phyloP scores from a whole-genome alignment of 2,797 vertebrate species.

The Threskiornis aethiopicus region DNA sequence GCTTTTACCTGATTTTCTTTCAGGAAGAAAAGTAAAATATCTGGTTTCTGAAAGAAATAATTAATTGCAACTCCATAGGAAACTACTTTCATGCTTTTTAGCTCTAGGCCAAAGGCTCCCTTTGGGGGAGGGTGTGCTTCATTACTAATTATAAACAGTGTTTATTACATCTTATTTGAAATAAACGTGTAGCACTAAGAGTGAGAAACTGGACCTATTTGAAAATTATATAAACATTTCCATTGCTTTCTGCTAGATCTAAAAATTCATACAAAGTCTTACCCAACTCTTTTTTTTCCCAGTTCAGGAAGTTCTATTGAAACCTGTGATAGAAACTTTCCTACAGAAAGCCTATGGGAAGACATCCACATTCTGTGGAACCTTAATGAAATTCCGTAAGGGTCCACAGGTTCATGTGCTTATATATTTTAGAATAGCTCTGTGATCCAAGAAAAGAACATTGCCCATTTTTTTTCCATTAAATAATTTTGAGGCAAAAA shows the following conservation, averaged over 20 bases:
- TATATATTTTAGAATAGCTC: background rate
- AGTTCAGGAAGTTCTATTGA: background rate
- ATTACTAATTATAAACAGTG: background rate
- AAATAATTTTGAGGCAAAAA: background rate
- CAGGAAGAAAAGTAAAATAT: background rate
- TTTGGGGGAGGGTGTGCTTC: background rate
- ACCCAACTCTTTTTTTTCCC: background rate
- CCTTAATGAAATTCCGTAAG: background rate
- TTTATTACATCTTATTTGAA: background rate
- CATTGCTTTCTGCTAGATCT: background rate
- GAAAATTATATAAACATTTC: background rate
- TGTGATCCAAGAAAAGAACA: background rate
- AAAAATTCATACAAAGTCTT: background rate
- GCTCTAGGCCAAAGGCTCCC: background rate
- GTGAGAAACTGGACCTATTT: background rate
- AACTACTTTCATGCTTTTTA: background rate
- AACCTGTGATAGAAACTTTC: background rate
- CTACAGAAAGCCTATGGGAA: background rate
- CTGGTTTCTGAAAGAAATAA: background rate
- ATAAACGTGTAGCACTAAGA: background rate
- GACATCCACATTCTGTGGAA: background rate
- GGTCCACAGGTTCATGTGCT: background rate
- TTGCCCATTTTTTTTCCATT: background rate
- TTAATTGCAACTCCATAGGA: background rate
- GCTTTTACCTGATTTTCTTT: background rate